These are phyloP conservation scores for Hypsopygia costalis DNA, from an alignment of 2,888 invertebrate genomes.

Conservation along the genomic window DNA sequence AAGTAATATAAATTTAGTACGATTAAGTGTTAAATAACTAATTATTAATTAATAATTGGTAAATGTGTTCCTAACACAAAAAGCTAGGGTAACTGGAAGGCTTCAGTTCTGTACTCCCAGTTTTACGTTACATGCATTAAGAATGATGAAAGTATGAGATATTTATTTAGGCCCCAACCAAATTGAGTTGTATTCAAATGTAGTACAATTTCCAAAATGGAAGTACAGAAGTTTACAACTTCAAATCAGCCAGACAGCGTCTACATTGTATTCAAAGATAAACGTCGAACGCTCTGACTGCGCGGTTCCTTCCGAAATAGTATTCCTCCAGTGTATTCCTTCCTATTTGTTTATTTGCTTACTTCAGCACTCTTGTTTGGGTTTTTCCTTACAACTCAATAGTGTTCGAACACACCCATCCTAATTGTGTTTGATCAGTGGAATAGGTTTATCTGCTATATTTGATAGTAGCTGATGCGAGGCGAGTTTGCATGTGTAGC, in stretches of 20 bases:
- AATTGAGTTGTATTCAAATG: too few relatives aligned
- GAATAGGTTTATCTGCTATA: conserved; percentile 33
- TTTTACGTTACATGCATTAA: too few relatives aligned
- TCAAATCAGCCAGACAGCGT: background rate
- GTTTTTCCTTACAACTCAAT: conserved; percentile 9
- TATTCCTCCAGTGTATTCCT: conserved; percentile 10
- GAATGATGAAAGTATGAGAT: too few relatives aligned
- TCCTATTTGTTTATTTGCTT: conserved; percentile 15
- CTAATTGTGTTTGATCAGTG: conserved; percentile 33
- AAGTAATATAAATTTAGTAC: too few relatives aligned
- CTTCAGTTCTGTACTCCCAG: too few relatives aligned
- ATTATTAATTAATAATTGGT: too few relatives aligned
- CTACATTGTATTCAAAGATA: conserved; percentile 3
- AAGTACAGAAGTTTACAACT: background rate
- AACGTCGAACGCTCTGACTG: conserved; percentile 7
- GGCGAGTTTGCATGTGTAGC: too few relatives aligned
- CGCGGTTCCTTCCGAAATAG: conserved; percentile 15
- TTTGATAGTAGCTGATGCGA: conserved; percentile 16
- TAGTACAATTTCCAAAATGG: background rate
- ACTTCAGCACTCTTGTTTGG: conserved; percentile 6
- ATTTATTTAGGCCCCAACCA: too few relatives aligned
- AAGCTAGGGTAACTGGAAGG: too few relatives aligned
- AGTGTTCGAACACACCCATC: conserved; percentile 23
- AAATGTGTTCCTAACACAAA: too few relatives aligned
- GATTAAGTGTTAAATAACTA: too few relatives aligned